These are phyloP conservation scores for Sialia sialis DNA, from an alignment of 2,113 vertebrate genomes.

Conservation along the genomic window DNA sequence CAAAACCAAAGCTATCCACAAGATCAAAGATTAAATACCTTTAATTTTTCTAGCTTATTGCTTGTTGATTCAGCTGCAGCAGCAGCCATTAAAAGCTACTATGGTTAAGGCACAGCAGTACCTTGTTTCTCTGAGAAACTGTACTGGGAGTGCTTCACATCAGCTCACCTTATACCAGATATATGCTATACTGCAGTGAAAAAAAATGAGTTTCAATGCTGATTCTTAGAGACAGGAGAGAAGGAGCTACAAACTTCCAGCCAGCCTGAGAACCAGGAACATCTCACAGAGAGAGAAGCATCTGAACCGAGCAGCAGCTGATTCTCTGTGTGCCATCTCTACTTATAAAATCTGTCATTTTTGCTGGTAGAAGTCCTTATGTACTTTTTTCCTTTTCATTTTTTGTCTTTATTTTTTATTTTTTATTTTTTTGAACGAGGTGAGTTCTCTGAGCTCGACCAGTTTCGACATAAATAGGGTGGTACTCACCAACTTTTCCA, in stretches of 20 bases:
- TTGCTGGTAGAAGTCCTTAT: not conserved
- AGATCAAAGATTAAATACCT: slow-evolving; percentile 17
- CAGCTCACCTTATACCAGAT: not conserved
- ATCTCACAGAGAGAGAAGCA: not conserved
- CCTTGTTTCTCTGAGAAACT: not conserved
- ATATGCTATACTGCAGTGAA: not conserved
- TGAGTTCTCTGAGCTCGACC: not conserved
- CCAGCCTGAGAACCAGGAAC: not conserved
- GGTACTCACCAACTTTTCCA: not conserved
- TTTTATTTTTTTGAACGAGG: not conserved
- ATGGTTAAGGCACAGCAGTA: not conserved
- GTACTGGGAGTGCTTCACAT: not conserved
- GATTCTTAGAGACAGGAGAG: not conserved
- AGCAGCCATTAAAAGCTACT: not conserved
- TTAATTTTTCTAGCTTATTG: slow-evolving; percentile 12
- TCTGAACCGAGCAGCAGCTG: not conserved
- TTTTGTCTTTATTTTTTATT: not conserved
- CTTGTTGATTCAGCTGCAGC: slow-evolving; percentile 41
- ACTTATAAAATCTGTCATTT: not conserved
- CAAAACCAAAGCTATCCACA: not conserved
- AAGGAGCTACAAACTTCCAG: not conserved
- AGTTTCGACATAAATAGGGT: not conserved
- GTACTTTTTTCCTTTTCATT: too few relatives aligned
- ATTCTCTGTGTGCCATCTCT: not conserved
- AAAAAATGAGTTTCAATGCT: not conserved